phyloP scores from a whole-genome alignment of 2,797 vertebrate species.

The Pogoniulus pusillus region DNA sequence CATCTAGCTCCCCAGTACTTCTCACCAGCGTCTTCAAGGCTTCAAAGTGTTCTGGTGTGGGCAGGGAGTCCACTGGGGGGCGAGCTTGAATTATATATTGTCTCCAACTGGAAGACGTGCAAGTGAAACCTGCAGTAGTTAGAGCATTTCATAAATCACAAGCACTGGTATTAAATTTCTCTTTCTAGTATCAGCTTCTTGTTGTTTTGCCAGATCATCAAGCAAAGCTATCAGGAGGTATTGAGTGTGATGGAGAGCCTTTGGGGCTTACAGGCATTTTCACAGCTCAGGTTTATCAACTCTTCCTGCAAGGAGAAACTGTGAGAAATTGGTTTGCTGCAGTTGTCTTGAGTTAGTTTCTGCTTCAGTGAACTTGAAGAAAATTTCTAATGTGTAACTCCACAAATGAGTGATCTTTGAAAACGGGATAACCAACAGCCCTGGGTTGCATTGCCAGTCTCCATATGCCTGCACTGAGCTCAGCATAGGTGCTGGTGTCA shows the following conservation, averaged over 20 bases:
- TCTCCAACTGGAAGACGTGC: neutral
- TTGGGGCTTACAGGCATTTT: neutral
- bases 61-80: slow-evolving; percentile 75
- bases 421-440: neutral
- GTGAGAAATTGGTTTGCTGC: slow-evolving; percentile 21
- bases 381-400: slow-evolving; percentile 46
- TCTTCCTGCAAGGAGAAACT: slow-evolving; percentile 32
- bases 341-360: slow-evolving; percentile 32
- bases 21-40: neutral
- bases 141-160: slow-evolving; percentile 20
- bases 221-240: slow-evolving; percentile 31
- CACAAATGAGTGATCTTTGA: slow-evolving; percentile 14
- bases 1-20: neutral
- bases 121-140: neutral
- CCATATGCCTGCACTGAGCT: neutral
- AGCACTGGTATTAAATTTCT: slow-evolving; percentile 1
- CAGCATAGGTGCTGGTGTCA: neutral
- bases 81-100: slow-evolving; percentile 54
- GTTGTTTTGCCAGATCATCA: slow-evolving; percentile 45
- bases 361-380: slow-evolving; percentile 34
- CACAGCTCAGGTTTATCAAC: slow-evolving; percentile 49
- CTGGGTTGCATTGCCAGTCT: neutral
- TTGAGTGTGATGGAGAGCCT: slow-evolving; percentile 47
- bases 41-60: neutral
- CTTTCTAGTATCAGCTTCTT: slow-evolving; percentile 47